Base-by-base conservation (phyloP, 2,797 vertebrate species). In the Myotis planiceps region DNA sequence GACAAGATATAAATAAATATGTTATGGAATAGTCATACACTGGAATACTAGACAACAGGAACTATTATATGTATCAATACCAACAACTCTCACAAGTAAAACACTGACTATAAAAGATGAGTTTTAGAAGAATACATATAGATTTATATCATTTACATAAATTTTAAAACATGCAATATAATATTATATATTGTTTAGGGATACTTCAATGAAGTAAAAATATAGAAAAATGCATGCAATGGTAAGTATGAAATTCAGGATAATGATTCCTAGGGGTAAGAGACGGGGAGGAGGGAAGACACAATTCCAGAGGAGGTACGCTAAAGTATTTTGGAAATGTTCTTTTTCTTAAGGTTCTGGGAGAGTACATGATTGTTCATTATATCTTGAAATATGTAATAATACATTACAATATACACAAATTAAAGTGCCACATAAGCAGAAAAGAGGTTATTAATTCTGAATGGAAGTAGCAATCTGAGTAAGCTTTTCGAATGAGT, bases 311-410 rank as follows among this genome's bases (percentile, higher is more conserved):
- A 75, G 16, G 15, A 75, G 7, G 15, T 8, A n/a, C 0, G 15
- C 55, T 80, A 55, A 58, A 47, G 42, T 42, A 27, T 58, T 84
- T 94, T 29, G 47, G 72, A 87, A 95, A 88, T 47, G 21, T 81
- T 90, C 87, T 90, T 75, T 79, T 76, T 95, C 72, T 90, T 92
- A 87, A 45, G 29, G 37, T 87, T 74, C 4, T 58, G 16, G 15
- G 42, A 82, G 18, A 89, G 9, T 66, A 79, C 23, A 49, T 58
- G 81, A 72, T 88, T 66, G 21, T 55, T 90, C 18, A 55, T 55
- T 58, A 60, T n/a, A 47, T 76, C 88, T 78, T 84, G 34, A 94
- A 97, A 83, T 68, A 94, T 65, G 66, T 78, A 87, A 83, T 37
- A 83, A 63, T 42, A 90, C 12, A 65, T 29, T 90, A 37, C 96